Conservation (phyloP, 2,888 invertebrate genomes). For the Cepaea hortensis region DNA sequence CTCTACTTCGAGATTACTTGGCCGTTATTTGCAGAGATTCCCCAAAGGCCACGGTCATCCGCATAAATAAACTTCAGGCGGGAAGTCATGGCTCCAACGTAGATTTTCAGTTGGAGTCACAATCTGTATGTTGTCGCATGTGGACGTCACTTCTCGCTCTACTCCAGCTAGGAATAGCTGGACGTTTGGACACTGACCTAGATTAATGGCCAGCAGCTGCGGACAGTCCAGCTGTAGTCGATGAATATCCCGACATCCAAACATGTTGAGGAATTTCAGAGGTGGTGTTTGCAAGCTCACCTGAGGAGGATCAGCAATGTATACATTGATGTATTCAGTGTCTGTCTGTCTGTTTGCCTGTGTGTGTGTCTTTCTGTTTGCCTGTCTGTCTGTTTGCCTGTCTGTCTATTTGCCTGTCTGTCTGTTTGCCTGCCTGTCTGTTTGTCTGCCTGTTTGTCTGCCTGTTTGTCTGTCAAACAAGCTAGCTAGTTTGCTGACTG, state of each 20-base stretch:
- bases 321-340: no score
- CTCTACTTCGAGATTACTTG: no score
- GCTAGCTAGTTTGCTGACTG: no score
- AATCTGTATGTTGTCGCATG: slow-evolving; percentile 55
- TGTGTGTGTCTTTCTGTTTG: no score
- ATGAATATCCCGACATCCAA: slow-evolving; percentile 62
- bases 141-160: slow-evolving; percentile 56
- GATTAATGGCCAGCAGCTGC: slow-evolving; percentile 62
- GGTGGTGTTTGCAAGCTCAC: slow-evolving; percentile 58
- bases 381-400: no score
- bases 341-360: no score
- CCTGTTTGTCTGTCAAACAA: no score
- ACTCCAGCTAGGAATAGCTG: slow-evolving; percentile 59
- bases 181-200: slow-evolving; percentile 66
- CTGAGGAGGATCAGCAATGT: slow-evolving; percentile 23
- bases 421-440: no score
- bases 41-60: slow-evolving; percentile 25
- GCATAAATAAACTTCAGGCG: slow-evolving; percentile 61
- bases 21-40: no score
- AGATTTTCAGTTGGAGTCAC: slow-evolving; percentile 58
- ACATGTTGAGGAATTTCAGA: slow-evolving; percentile 65
- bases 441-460: no score
- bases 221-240: slow-evolving; percentile 62
- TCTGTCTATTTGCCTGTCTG: no score
- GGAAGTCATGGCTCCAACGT: slow-evolving; percentile 66